These are phyloP conservation scores for Scrobipalpa atriplicella DNA, from an alignment of 2,888 invertebrate genomes.

Conservation along the genomic window DNA sequence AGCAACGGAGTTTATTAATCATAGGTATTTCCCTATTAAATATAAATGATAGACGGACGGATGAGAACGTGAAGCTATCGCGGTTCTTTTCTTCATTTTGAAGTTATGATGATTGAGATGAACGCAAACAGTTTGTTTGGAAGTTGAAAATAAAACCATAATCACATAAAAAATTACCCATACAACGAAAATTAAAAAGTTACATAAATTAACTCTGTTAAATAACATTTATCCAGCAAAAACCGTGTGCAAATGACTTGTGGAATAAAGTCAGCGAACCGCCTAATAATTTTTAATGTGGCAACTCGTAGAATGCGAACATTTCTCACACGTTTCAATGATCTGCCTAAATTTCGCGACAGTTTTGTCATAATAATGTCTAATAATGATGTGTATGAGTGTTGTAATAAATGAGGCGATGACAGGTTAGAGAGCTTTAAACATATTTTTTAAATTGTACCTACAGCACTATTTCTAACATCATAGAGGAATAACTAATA, in stretches of 20 bases:
- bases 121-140: too few relatives aligned
- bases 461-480: background rate
- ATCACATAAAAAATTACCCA: background rate
- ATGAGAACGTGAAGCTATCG: too few relatives aligned
- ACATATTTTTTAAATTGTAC: background rate
- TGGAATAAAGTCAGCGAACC: constrained; percentile 1
- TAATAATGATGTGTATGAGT: background rate
- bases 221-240: background rate
- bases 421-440: background rate
- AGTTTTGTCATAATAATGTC: background rate
- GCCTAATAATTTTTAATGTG: background rate
- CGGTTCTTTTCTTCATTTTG: too few relatives aligned
- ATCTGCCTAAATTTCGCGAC: background rate
- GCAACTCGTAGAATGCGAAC: background rate
- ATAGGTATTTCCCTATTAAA: too few relatives aligned
- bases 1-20: too few relatives aligned
- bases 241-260: constrained; percentile 1
- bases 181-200: background rate
- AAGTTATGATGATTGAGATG: too few relatives aligned
- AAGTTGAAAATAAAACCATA: background rate
- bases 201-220: background rate
- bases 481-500: background rate
- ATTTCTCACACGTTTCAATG: background rate
- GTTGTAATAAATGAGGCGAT: background rate
- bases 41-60: too few relatives aligned